phyloP scores from a whole-genome alignment of 2,888 invertebrate genomes.

The Abrostola tripartita region DNA sequence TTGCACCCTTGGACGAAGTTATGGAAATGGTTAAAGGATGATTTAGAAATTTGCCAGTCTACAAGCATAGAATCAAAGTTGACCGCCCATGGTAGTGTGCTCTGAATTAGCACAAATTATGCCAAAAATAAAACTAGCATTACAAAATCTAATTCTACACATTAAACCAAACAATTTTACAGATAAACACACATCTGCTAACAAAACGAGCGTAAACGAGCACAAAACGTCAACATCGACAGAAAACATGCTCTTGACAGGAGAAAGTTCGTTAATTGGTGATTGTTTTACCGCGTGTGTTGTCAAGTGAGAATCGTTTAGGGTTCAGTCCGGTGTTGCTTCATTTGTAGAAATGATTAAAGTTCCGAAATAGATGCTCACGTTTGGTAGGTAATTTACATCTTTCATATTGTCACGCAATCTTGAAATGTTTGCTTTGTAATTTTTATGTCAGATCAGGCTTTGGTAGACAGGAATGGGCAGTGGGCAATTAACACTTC shows the following conservation, averaged over 20 bases:
- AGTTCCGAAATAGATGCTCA: conserved; percentile 37
- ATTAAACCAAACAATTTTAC: background rate
- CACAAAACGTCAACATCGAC: conserved; percentile 24
- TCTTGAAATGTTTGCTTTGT: conserved; percentile 16
- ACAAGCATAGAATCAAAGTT: too few species aligned
- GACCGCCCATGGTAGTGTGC: too few species aligned
- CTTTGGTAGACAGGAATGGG: too few species aligned
- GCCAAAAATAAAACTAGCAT: too few species aligned
- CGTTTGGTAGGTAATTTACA: conserved; percentile 17
- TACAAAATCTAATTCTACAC: background rate
- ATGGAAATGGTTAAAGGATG: too few species aligned
- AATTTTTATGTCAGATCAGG: background rate
- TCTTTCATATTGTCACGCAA: conserved; percentile 10
- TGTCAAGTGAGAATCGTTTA: conserved; percentile 42
- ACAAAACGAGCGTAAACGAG: conserved; percentile 29
- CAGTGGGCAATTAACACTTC: too few species aligned
- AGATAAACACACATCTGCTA: background rate
- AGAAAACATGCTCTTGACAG: conserved; percentile 44
- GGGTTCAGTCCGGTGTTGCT: conserved; percentile 20
- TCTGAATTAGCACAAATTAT: too few species aligned
- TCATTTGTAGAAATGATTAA: conserved; percentile 40
- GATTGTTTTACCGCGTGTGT: conserved; percentile 22
- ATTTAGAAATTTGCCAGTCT: background rate
- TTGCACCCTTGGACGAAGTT: too few species aligned
- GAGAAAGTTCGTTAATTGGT: conserved; percentile 57